A percentile compares a stretch with the other conserved stretches of the same genome.
Evolutionary conservation across 1,140 invertebrate genomes (phyloP).

Genomic region (Macrocentrus cingulum): DNA sequence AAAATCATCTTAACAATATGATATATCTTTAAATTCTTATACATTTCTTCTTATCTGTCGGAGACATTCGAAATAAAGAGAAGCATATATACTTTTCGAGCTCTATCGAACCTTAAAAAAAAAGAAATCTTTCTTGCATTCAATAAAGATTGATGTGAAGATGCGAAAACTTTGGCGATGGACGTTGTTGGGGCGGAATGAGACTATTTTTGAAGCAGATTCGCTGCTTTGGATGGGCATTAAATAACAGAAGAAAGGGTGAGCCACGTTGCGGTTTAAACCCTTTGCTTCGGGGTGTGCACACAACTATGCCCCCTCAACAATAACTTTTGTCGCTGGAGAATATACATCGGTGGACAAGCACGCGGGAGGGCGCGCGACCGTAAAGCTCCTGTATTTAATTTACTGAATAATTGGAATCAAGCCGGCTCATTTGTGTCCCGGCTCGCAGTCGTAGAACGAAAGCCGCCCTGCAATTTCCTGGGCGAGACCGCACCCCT

Average conservation of each 20-base stretch:
- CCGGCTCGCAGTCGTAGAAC: constrained; percentile 15
- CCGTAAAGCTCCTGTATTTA: constrained; percentile 55
- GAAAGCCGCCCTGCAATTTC: constrained; percentile 29
- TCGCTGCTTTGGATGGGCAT: neutral
- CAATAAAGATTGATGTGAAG: no score
- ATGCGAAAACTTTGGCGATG: no score
- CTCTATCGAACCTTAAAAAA: no score
- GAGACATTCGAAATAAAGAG: no score
- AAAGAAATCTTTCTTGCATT: no score
- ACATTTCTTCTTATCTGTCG: no score
- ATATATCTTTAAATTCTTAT: no score
- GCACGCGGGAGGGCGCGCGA: constrained; percentile 18
- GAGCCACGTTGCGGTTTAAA: constrained; percentile 37
- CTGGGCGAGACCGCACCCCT: constrained; percentile 27
- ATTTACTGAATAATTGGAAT: constrained; percentile 61
- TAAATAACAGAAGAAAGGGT: neutral
- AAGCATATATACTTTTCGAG: no score
- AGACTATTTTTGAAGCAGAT: no score
- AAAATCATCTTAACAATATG: no score
- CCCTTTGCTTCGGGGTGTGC: constrained; percentile 38
- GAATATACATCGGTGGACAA: constrained; percentile 1
- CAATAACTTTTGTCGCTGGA: constrained; percentile 24
- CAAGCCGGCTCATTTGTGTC: constrained; percentile 58
- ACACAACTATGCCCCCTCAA: constrained; percentile 14
- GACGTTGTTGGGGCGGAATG: no score